Conservation (phyloP, 2,888 invertebrate species). For the Luperina testacea region DNA sequence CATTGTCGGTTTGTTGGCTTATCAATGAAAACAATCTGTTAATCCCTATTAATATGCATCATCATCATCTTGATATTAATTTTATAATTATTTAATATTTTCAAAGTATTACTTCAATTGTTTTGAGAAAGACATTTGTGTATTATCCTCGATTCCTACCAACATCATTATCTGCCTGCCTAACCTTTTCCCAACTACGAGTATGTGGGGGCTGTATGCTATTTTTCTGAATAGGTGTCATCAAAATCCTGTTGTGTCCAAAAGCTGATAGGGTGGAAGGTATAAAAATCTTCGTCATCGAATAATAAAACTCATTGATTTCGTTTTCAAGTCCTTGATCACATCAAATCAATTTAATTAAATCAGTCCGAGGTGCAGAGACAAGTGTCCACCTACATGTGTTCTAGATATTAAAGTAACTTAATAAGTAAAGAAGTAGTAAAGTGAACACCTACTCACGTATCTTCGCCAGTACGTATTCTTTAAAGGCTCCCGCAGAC, state of each 20-base stretch:
- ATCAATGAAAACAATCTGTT: conserved; percentile 16
- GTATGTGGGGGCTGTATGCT: too few relatives aligned
- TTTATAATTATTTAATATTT: not conserved
- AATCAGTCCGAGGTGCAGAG: too few relatives aligned
- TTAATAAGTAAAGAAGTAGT: too few relatives aligned
- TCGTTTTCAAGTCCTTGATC: too few relatives aligned
- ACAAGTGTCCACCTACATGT: too few relatives aligned
- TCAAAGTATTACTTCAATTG: not conserved
- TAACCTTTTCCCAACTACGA: too few relatives aligned
- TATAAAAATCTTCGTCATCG: not conserved
- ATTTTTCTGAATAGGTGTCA: not conserved
- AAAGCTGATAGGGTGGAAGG: not conserved
- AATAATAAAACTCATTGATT: not conserved
- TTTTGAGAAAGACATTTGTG: not conserved
- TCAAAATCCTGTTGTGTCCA: not conserved
- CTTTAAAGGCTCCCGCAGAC: too few relatives aligned
- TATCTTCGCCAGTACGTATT: too few relatives aligned
- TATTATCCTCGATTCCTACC: not conserved
- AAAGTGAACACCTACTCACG: too few relatives aligned
- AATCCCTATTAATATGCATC: not conserved
- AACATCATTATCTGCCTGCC: not conserved
- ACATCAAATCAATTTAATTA: too few relatives aligned
- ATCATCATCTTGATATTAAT: not conserved
- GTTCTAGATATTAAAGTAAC: too few relatives aligned
- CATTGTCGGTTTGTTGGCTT: not conserved